Conservation (phyloP, 2,888 invertebrate genomes). For the Leptopilina myrica region DNA sequence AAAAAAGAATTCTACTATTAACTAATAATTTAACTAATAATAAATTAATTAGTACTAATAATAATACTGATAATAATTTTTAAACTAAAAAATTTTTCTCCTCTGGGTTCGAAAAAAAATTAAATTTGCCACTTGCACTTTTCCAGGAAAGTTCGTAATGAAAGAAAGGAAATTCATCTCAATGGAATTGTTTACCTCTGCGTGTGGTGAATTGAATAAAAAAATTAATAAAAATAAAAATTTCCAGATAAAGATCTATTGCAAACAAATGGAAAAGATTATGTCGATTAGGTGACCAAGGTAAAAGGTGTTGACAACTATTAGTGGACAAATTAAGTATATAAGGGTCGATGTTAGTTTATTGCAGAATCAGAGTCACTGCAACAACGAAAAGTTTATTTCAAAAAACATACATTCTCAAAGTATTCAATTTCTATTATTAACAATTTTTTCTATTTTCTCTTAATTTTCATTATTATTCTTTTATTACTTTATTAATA, state of each 20-base stretch:
- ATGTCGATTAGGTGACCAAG: neutral
- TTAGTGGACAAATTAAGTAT: constrained; percentile 9
- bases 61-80: too few relatives aligned
- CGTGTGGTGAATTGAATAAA: constrained; percentile 2
- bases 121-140: too few relatives aligned
- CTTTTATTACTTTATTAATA: too few relatives aligned
- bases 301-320: constrained; percentile 4
- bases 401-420: neutral
- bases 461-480: neutral
- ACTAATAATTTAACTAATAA: too few relatives aligned
- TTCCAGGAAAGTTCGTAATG: too few relatives aligned
- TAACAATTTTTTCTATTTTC: neutral
- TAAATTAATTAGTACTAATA: too few relatives aligned
- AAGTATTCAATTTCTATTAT: neutral
- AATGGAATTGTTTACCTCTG: constrained; percentile 8
- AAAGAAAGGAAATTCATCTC: neutral
- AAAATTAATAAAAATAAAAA: neutral
- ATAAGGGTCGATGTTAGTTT: constrained; percentile 5
- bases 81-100: too few relatives aligned
- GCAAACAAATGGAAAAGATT: neutral
- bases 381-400: neutral
- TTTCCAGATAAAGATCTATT: neutral
- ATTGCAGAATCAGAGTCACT: neutral
- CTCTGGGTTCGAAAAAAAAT: too few relatives aligned
- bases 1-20: neutral